Conservation (phyloP, 2,888 invertebrate species). For the Dascillus cervinus region DNA sequence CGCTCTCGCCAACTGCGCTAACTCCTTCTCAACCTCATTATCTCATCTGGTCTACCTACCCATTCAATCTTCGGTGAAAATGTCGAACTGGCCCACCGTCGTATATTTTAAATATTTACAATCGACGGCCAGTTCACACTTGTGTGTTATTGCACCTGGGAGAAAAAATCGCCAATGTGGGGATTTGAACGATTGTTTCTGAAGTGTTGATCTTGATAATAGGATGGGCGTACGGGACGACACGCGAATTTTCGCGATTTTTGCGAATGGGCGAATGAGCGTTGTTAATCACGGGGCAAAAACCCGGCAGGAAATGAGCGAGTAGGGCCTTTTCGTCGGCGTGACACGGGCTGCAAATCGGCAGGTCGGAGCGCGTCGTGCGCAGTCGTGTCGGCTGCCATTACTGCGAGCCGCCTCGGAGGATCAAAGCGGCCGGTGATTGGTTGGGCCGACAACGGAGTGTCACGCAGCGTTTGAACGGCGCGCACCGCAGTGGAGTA, state of each 20-base stretch:
- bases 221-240: too few relatives aligned
- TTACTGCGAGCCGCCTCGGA: constrained; percentile 44
- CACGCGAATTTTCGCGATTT: too few relatives aligned
- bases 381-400: constrained; percentile 60
- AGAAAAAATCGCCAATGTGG: too few relatives aligned
- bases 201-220: too few relatives aligned
- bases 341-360: constrained; percentile 16
- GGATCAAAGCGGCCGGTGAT: constrained; percentile 39
- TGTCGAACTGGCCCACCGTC: constrained; percentile 35
- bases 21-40: constrained; percentile 38
- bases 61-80: constrained; percentile 31
- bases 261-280: too few relatives aligned
- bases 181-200: too few relatives aligned
- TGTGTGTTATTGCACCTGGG: constrained; percentile 3
- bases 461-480: constrained; percentile 25
- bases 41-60: constrained; percentile 41
- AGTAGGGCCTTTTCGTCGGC: too few relatives aligned
- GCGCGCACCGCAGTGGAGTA: constrained; percentile 23
- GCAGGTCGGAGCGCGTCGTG: constrained; percentile 41
- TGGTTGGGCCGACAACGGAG: constrained; percentile 42
- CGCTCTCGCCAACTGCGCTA: constrained; percentile 16
- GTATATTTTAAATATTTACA: constrained; percentile 38
- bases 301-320: too few relatives aligned
- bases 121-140: constrained; percentile 3
- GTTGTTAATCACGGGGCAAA: constrained; percentile 39